phyloP scores from a whole-genome alignment of 2,888 invertebrate species.

The Amiota communis region DNA sequence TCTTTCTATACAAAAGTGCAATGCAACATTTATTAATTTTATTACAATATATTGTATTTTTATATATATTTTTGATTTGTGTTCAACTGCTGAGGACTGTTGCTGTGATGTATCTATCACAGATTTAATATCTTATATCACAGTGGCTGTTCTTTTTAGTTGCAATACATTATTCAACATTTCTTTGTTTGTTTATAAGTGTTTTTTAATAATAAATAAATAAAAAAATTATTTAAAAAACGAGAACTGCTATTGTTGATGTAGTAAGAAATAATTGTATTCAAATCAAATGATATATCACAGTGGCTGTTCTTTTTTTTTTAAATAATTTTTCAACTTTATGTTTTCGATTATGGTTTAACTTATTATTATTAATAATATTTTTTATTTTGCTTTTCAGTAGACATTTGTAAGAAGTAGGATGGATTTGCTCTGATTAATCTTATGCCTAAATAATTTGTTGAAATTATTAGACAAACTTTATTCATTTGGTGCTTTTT shows the following conservation, averaged over 20 bases:
- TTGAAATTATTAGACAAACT: no score
- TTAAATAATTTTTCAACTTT: conserved; percentile 54
- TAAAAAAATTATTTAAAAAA: conserved; percentile 47
- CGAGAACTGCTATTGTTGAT: conserved; percentile 64
- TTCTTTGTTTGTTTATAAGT: conserved; percentile 6
- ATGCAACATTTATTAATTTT: conserved; percentile 40
- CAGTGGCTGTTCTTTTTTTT: conserved; percentile 73
- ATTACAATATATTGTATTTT: conserved; percentile 1
- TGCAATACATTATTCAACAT: conserved; percentile 44
- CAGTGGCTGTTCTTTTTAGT: conserved; percentile 71
- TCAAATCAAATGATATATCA: conserved; percentile 62
- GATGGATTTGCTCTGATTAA: no score
- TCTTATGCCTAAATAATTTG: no score
- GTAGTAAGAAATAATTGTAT: conserved; percentile 43
- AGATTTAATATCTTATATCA: conserved; percentile 55
- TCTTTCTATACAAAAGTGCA: conserved; percentile 66
- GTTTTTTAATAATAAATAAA: conserved; percentile 13
- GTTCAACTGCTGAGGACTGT: conserved; percentile 63
- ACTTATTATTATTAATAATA: conserved; percentile 34
- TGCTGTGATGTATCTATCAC: conserved; percentile 62
- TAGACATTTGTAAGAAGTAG: no score
- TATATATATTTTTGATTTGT: conserved; percentile 20
- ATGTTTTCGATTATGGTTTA: no score
- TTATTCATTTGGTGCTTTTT: no score
- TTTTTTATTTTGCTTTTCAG: conserved; percentile 4